Evolutionary conservation across 64 coral and sea anemone genomes (phyloP), one percentile per base, ranked within the genome.

Genomic region (Anthopleura sola): DNA sequence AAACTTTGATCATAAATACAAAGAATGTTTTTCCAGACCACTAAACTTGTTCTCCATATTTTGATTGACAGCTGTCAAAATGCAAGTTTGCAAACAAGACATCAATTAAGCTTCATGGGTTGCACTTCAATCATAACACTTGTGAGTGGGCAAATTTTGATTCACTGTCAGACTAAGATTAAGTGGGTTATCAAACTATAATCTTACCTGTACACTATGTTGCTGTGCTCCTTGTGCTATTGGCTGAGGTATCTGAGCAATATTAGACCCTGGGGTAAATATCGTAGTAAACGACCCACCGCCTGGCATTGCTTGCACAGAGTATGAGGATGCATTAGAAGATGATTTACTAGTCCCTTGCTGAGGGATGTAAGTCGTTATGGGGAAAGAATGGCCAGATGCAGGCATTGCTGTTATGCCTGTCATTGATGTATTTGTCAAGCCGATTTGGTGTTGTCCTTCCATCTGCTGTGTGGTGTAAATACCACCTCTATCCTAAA

Each of bases 321-420:
- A 92, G 55, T 95, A 94, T 6, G 97, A 99, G 23, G 93, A 89
- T 3, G 81, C 75, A 81, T 88, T 81, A 14, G 88, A 81, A 1
- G 89, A 55, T 37, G 89, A 84, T 55, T 99, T 99, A 24, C 88
- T 95, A 6, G 68, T 71, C 76, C 53, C 75, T 48, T 86, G 84
- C 66, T 99, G 97, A 5, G 97, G 97, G 19, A 99, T 87, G 83
- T 99, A 99, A 39, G 97, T 99, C 16, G 97, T 99, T 60, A 99
- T 99, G n/a, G 97, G 97, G 31, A 99, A 99, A 38, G 97, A 94
- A 79, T 92, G 93, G 4, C 93, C 93, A 40, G 93, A 86, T 5
- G 97, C 90, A 0, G 92, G 85, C 93, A 95, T 91, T 10, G 93
- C 93, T 11, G 97, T 99, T 36, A 99, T 99, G 11, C 97, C 97